These are phyloP conservation scores for Octodonta nipae DNA, from an alignment of 2,888 invertebrate species.

Conservation along the genomic window DNA sequence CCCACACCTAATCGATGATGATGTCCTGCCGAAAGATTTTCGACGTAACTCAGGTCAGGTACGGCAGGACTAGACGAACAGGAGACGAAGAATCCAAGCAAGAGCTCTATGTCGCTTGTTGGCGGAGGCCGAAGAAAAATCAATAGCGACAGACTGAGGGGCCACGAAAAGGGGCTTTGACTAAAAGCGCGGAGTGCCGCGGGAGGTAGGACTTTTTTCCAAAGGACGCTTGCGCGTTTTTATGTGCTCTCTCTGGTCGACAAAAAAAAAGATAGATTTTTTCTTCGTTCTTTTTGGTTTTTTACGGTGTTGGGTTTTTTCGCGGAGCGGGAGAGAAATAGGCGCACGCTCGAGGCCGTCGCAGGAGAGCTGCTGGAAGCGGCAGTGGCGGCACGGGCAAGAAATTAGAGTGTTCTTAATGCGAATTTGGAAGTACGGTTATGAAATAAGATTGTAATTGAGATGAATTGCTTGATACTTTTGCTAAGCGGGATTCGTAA, in stretches of 20 bases:
- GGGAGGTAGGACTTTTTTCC: constrained; percentile 12
- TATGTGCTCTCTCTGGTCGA: constrained; percentile 5
- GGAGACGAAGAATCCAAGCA: constrained; percentile 14
- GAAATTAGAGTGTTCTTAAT: background rate
- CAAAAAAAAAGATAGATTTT: constrained; percentile 18
- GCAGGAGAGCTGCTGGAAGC: background rate
- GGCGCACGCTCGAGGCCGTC: constrained; percentile 2
- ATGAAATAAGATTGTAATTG: no score
- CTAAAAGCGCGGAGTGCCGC: constrained; percentile 5
- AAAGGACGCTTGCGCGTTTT: constrained; percentile 16
- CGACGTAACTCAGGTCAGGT: constrained; percentile 34
- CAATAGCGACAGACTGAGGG: constrained; percentile 28
- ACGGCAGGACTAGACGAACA: constrained; percentile 17
- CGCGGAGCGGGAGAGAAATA: constrained; percentile 13
- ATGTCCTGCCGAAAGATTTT: constrained; percentile 32
- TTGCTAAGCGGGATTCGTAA: no score
- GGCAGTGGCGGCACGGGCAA: constrained; percentile 3
- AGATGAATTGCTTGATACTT: no score
- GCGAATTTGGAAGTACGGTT: no score
- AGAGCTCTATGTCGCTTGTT: no score
- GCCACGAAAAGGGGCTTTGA: constrained; percentile 14
- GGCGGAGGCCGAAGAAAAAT: constrained; percentile 22
- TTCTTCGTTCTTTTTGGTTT: constrained; percentile 15
- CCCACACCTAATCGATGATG: constrained; percentile 16
- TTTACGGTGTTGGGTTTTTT: constrained; percentile 16